A percentile compares a stretch with the other conserved stretches of the same genome.
phyloP scores from a whole-genome alignment of 1,140 invertebrate genomes.

The Solen grandis region DNA sequence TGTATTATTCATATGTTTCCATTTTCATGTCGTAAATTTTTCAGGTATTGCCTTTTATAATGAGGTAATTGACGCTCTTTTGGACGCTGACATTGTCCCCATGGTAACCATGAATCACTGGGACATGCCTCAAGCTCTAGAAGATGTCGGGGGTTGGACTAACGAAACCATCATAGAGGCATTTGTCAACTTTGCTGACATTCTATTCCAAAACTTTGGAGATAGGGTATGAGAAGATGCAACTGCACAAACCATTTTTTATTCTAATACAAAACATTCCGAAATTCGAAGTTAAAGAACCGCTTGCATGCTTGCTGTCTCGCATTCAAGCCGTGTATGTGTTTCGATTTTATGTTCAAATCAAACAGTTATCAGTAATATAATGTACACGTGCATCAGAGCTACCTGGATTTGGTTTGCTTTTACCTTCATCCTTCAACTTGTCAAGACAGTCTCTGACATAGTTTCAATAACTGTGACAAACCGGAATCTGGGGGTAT shows the following conservation, averaged over 20 bases:
- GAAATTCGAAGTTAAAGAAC: not conserved
- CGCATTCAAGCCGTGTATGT: not conserved
- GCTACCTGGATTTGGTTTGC: no score
- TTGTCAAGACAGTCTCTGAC: no score
- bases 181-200: slow-evolving; percentile 81
- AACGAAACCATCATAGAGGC: slow-evolving; percentile 82
- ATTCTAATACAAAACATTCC: not conserved
- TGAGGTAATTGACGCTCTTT: slow-evolving; percentile 67
- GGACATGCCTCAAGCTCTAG: slow-evolving; percentile 78
- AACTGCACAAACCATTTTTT: no score
- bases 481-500: no score
- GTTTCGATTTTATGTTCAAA: not conserved
- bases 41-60: slow-evolving; percentile 74
- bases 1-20: no score
- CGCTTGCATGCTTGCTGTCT: not conserved
- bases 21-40: no score
- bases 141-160: slow-evolving; percentile 81
- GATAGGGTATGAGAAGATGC: slow-evolving; percentile 67
- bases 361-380: not conserved
- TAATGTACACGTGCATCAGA: no score
- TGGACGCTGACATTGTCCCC: slow-evolving; percentile 65
- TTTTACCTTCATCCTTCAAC: no score
- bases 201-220: slow-evolving; percentile 79
- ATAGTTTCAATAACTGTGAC: no score
- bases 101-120: slow-evolving; percentile 83